Conservation (phyloP, 1,140 invertebrate genomes). For the Drosophila rufa region DNA sequence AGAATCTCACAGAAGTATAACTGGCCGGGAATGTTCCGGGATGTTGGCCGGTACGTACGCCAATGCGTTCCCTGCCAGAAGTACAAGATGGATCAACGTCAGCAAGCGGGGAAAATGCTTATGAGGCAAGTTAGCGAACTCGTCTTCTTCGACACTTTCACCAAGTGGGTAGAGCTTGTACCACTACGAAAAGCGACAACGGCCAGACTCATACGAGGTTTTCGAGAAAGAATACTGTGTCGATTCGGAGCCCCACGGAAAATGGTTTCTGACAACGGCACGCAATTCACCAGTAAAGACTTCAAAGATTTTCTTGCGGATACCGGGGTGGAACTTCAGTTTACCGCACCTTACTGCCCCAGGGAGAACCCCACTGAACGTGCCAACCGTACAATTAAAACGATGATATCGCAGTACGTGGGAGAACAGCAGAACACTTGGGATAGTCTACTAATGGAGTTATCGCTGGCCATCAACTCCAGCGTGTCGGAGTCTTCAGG, state of each 20-base stretch:
- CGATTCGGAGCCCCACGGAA: neutral
- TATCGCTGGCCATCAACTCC: constrained; percentile 11
- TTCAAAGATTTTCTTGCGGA: neutral
- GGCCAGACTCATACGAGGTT: neutral
- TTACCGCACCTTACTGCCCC: neutral
- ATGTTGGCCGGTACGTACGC: neutral
- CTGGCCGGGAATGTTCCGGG: neutral
- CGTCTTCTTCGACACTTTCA: neutral
- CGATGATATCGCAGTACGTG: neutral
- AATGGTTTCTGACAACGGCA: neutral
- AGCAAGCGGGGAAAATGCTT: neutral
- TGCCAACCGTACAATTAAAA: neutral
- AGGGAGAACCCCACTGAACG: neutral
- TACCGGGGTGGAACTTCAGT: neutral
- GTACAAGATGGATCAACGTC: neutral
- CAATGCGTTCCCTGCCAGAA: neutral
- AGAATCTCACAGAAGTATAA: too few species aligned
- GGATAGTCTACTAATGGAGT: neutral
- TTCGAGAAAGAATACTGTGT: neutral
- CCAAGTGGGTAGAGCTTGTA: neutral
- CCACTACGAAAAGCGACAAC: neutral
- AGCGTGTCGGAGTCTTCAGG: constrained; percentile 17
- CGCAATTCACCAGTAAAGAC: neutral
- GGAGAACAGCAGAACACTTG: too few species aligned
- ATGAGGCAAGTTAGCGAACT: too few species aligned